Evolutionary conservation across 2,888 invertebrate species (phyloP), one percentile per base, ranked within the genome.

Genomic region (Tenthredo livida): DNA sequence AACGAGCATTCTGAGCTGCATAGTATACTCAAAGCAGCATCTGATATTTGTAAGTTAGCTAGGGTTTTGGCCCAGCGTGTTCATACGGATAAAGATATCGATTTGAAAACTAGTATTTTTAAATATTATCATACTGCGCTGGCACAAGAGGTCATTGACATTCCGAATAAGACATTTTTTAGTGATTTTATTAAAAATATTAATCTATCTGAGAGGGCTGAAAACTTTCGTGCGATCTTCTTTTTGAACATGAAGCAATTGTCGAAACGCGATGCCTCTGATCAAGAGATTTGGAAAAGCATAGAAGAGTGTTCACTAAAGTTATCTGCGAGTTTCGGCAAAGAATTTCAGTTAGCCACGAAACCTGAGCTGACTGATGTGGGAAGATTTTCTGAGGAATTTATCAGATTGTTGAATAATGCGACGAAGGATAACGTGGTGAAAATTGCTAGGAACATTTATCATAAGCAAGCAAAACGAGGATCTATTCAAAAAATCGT

Each of bases 91-190:
- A 72, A 72, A 15, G 72, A 40, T n/a, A 43, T 40, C 43, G n/a
- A 15, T 6, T 40, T 40, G 73, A 73, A 17, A n/a, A 40, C 73
- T 43, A 9, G n/a, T 40, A 21, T 37, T n/a, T 40, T 73, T 0
- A 73, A 40, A 73, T 21, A n/a, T 25, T 73, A 73, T 73, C 37
- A 43, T 21, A 73, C 21, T n/a, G 73, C 73, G 43, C 43, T 73
- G 29, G 29, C 40, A 2, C 1, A 21, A 73, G 73, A 73, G 43
- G 15, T 73, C 0, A 21, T 37, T 73, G 73, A 73, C 37, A 21
- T 40, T 9, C 40, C 21, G n/a, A 40, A n/a, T n/a, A 40, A n/a
- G 9, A 1, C 15, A 6, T 72, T 40, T n/a, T 72, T 40, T 15
- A 17, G 21, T 21, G 43, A 73, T 73, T 73, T 73, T 21, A 73